phyloP scores from a whole-genome alignment of 2,113 vertebrate genomes.

The Nothobranchius kuhntae region DNA sequence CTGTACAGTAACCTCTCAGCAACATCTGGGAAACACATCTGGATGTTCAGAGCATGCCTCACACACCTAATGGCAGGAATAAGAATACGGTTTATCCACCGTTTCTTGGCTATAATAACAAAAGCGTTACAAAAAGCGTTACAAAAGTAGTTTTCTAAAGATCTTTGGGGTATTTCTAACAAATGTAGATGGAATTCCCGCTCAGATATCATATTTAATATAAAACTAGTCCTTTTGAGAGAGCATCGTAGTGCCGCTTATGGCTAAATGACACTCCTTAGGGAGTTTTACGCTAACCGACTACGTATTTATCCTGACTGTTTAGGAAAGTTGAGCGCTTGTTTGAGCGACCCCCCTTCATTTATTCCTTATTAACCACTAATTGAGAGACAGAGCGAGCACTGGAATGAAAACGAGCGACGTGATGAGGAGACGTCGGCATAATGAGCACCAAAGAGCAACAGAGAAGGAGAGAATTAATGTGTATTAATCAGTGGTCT shows the following conservation, averaged over 20 bases:
- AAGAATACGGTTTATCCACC: background rate
- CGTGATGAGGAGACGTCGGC: constrained; percentile 35
- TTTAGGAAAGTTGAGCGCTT: constrained; percentile 55
- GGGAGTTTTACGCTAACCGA: constrained; percentile 21
- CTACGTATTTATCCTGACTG: constrained; percentile 48
- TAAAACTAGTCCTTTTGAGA: no score
- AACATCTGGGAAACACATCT: constrained; percentile 39
- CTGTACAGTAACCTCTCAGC: constrained; percentile 7
- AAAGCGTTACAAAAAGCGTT: no score
- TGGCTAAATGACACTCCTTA: constrained; percentile 31
- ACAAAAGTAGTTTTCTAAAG: no score
- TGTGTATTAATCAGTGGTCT: constrained; percentile 64
- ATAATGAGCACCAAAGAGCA: constrained; percentile 32
- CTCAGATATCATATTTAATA: no score
- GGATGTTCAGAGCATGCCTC: constrained; percentile 2
- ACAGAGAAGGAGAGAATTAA: constrained; percentile 39
- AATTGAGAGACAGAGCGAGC: constrained; percentile 64
- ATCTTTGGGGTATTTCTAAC: no score
- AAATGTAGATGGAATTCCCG: no score
- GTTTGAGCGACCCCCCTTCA: constrained; percentile 49
- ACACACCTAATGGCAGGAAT: constrained; percentile 26
- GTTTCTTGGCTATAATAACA: background rate
- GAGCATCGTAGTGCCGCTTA: no score
- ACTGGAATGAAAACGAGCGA: constrained; percentile 65
- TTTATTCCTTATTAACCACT: constrained; percentile 70